Base-by-base conservation (phyloP, 30 jellyfish, hydroid and myxozoan species). In the Turritopsis dohrnii region DNA sequence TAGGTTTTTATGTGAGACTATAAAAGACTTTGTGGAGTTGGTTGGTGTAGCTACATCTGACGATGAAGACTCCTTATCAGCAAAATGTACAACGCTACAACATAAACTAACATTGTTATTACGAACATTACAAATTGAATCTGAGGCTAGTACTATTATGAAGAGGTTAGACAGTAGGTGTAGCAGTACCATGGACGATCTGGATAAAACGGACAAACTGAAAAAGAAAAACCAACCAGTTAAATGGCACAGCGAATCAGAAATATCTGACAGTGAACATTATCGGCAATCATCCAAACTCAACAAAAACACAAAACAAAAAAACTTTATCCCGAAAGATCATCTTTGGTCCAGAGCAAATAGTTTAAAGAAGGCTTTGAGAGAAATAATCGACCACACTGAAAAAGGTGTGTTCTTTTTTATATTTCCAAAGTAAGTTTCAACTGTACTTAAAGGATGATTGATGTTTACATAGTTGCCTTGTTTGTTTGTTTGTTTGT, bases 281-380 rank as follows among this genome's bases (percentile, higher is more conserved):
- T 94, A 88, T 60, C 5, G 60, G 60, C 60, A 41, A 41, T 5
- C 60, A 13, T 41, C 60, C 60, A 66, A 81, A 24, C 90, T 92
- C 17, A 88, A 83, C 74, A 79, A 87, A 72, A 93, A 82, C 79
- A 74, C 95, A 18, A 90, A 90, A 66, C 97, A 88, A 66, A 90
- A 90, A 79, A 81, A 84, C 17, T 74, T 82, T 54, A 88, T 93
- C 1, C 95, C 96, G 25, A 93, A 89, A 30, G 98, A 93, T 71
- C 98, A 93, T 71, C 72, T 93, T 28, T 93, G 98, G 98, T 93
- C 98, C 60, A 79, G 98, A 41, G 98, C 96, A 20, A 93, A 87
- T 71, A 93, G 98, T 29, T 88, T 93, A 73, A 93, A 93, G 88
- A 93, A 88, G 76, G 98, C 98, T 23, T 83, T 93, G 81, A 71